Evolutionary conservation across 2,888 invertebrate species (phyloP).

Genomic region (Pyrrhia umbra): DNA sequence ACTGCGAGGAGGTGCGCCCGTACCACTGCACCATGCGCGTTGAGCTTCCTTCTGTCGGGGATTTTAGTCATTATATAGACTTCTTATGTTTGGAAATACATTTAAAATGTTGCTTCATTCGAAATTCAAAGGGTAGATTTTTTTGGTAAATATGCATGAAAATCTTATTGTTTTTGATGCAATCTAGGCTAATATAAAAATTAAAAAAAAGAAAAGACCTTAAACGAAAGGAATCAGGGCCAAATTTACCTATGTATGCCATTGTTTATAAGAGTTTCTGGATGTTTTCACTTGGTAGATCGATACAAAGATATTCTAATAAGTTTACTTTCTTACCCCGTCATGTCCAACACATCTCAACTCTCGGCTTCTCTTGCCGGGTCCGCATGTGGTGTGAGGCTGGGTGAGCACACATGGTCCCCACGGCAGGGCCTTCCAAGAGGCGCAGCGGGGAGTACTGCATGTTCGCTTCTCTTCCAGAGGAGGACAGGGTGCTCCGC

Average conservation of each 20-base stretch:
- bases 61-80: not conserved
- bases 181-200: too few species aligned
- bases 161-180: too few species aligned
- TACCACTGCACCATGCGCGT: constrained; percentile 87
- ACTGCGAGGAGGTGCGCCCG: constrained; percentile 84
- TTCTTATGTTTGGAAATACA: not conserved
- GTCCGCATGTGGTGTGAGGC: constrained; percentile 89
- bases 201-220: too few species aligned
- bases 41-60: constrained; percentile 85
- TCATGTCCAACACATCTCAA: constrained; percentile 90
- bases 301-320: too few species aligned
- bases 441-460: constrained; percentile 87
- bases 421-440: constrained; percentile 89
- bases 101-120: too few species aligned
- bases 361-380: constrained; percentile 90
- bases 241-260: too few species aligned
- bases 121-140: too few species aligned
- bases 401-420: constrained; percentile 85
- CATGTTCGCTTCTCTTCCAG: constrained; percentile 90
- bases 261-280: too few species aligned
- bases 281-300: too few species aligned
- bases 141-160: too few species aligned
- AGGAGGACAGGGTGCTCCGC: constrained; percentile 87
- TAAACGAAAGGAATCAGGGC: too few species aligned
- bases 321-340: constrained; percentile 86